These are phyloP conservation scores for Plebejus argus DNA, from an alignment of 2,888 invertebrate genomes.

Conservation along the genomic window DNA sequence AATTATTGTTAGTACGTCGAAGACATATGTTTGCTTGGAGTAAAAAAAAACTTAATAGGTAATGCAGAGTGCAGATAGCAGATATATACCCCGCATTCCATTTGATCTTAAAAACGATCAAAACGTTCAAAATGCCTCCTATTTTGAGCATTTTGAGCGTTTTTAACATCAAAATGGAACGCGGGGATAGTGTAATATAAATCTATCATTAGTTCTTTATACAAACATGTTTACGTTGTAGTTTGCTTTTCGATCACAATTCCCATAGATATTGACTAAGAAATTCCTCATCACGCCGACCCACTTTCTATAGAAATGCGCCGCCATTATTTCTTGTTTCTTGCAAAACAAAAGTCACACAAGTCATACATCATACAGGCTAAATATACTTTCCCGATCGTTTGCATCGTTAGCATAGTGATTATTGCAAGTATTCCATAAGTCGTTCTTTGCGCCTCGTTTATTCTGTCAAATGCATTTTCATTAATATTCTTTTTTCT, in stretches of 20 bases:
- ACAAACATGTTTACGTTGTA: not conserved
- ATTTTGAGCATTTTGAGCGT: no score
- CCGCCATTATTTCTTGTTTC: constrained; percentile 49
- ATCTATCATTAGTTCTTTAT: not conserved
- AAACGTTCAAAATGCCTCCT: no score
- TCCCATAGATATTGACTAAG: constrained; percentile 55
- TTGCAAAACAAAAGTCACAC: constrained; percentile 40
- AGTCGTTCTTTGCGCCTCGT: not conserved
- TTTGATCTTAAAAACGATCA: no score
- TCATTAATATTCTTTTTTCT: no score
- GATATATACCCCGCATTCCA: no score
- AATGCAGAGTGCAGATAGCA: no score
- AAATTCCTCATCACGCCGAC: constrained; percentile 54
- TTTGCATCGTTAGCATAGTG: not conserved
- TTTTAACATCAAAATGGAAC: no score
- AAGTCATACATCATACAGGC: constrained; percentile 29
- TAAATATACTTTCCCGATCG: constrained; percentile 7
- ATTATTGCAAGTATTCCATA: not conserved
- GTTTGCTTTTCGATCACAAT: constrained; percentile 39
- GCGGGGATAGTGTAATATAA: no score
- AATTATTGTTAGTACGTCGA: no score
- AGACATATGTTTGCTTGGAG: no score
- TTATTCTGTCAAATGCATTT: not conserved
- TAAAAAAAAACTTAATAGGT: no score
- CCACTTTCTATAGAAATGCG: constrained; percentile 65